phyloP scores from a whole-genome alignment of 2,113 vertebrate genomes.

The Rhipidura dahli region DNA sequence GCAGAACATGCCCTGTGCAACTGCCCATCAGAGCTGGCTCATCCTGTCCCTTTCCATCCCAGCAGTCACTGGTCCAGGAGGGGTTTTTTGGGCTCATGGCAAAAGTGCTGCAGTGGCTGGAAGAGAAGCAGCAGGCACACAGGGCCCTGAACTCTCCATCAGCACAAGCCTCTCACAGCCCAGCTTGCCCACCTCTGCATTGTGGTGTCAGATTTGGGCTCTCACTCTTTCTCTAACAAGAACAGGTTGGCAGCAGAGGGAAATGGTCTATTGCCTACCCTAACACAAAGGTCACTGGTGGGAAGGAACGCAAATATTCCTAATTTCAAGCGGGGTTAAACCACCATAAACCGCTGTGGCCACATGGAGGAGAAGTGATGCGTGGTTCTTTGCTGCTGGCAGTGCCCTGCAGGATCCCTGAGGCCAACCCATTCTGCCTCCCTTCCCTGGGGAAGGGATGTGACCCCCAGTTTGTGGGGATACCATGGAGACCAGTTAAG shows the following conservation, averaged over 20 bases:
- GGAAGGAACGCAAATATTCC: not conserved
- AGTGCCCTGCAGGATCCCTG: not conserved
- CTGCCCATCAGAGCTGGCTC: rapidly evolving
- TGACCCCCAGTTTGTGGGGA: not conserved
- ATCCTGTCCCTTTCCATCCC: not conserved
- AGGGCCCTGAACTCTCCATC: not conserved
- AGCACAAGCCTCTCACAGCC: not conserved
- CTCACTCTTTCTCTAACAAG: not conserved
- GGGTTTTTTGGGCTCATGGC: rapidly evolving
- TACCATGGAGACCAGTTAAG: not conserved
- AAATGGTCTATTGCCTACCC: not conserved
- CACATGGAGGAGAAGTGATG: not conserved
- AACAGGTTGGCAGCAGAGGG: not conserved
- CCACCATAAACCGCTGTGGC: not conserved
- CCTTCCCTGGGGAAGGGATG: not conserved
- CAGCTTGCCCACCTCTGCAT: not conserved
- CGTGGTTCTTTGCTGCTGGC: not conserved
- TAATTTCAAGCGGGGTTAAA: not conserved
- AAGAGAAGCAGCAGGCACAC: not conserved
- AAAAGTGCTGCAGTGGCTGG: not conserved
- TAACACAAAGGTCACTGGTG: not conserved
- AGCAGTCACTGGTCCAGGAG: not conserved
- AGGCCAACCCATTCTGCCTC: not conserved
- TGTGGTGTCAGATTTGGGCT: not conserved
- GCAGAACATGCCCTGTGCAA: not conserved